These are phyloP conservation scores for Gambusia affinis DNA, from an alignment of 2,113 vertebrate species.

Conservation along the genomic window DNA sequence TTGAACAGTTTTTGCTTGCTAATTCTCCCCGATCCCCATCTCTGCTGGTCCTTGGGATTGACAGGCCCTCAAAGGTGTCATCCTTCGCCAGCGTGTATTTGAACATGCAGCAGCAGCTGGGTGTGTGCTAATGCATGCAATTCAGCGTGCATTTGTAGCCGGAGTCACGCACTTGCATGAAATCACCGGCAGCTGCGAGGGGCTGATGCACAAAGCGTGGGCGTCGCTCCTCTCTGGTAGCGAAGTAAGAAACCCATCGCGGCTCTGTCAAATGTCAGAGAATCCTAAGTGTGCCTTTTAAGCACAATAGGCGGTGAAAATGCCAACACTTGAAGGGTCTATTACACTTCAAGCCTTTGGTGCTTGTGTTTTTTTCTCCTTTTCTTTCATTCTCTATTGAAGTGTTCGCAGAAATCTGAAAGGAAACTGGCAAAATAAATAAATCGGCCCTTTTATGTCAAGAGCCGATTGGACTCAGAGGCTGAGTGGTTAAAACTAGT, in stretches of 20 bases:
- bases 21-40: constrained; percentile 2
- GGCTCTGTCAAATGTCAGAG: constrained; percentile 75
- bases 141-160: constrained; percentile 9
- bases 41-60: constrained; percentile 47
- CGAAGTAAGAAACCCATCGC: constrained; percentile 61
- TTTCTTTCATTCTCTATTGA: constrained; percentile 51
- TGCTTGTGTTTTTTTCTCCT: constrained; percentile 21
- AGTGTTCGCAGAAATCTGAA: constrained; percentile 57
- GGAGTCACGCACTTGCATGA: constrained; percentile 28
- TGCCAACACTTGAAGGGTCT: constrained; percentile 78
- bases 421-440: constrained; percentile 48
- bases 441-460: constrained; percentile 56
- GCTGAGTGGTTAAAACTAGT: constrained; percentile 43
- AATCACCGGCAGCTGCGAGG: constrained; percentile 49
- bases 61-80: constrained; percentile 44
- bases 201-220: constrained; percentile 34
- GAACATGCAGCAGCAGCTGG: constrained; percentile 10
- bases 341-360: constrained; percentile 70
- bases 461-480: constrained; percentile 15
- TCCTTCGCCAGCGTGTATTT: constrained; percentile 41
- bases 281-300: constrained; percentile 76
- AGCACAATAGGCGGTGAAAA: constrained; percentile 76
- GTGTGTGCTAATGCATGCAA: constrained; percentile 18
- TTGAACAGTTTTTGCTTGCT: constrained; percentile 40
- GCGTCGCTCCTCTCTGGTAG: constrained; percentile 57